A percentile compares a stretch with the other conserved stretches of the same genome.
Evolutionary conservation across 2,888 invertebrate genomes (phyloP).

Genomic region (Thumatha senex): DNA sequence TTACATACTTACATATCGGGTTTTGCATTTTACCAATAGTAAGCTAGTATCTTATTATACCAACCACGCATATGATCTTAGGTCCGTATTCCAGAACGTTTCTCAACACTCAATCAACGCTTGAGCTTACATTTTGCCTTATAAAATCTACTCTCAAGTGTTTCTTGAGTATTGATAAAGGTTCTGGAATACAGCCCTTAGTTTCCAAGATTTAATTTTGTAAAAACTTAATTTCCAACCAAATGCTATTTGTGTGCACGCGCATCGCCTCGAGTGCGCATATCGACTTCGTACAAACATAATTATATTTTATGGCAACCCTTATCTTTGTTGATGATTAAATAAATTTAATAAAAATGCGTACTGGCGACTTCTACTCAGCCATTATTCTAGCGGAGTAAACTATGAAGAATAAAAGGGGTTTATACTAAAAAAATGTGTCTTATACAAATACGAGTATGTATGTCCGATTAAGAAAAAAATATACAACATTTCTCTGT

Average conservation of each 20-base stretch:
- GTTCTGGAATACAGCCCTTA: no score
- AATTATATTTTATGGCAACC: conserved; percentile 38
- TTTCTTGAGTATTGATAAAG: no score
- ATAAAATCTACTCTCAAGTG: no score
- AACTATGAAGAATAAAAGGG: neutral
- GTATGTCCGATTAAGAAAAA: no score
- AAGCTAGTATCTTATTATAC: neutral
- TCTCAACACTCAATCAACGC: no score
- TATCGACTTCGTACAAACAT: conserved; percentile 12
- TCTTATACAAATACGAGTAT: no score
- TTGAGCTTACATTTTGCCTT: no score
- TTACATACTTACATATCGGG: no score
- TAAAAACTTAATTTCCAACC: conserved; percentile 39
- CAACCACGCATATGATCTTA: neutral
- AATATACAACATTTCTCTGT: neutral
- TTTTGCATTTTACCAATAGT: neutral
- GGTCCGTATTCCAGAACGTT: no score
- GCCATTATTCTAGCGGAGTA: neutral
- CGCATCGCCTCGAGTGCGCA: conserved; percentile 1
- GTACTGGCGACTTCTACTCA: neutral
- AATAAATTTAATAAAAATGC: conserved; percentile 40
- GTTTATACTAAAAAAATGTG: no score
- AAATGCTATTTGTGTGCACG: conserved; percentile 2
- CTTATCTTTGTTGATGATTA: conserved; percentile 33
- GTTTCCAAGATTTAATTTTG: conserved; percentile 22